Percentiles rank a stretch among this genome's conserved stretches.
Conservation (phyloP, 2,888 invertebrate species). For the Eupithecia pulchellata region DNA sequence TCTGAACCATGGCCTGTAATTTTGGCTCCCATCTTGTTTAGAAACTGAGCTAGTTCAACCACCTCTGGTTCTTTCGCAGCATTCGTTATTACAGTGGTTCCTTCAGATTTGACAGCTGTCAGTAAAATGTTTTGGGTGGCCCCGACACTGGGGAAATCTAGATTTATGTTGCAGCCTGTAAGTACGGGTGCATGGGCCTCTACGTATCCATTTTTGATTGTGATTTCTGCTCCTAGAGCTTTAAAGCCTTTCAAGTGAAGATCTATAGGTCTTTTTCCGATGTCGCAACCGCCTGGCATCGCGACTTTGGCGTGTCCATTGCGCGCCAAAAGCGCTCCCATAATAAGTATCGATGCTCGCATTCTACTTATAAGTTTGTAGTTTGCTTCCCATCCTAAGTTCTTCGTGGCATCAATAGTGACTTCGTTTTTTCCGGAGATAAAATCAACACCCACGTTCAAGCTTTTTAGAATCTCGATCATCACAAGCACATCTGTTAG, state of each 20-base stretch:
- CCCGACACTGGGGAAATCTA: slow-evolving; percentile 38
- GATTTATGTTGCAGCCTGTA: slow-evolving; percentile 17
- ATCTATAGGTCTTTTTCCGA: slow-evolving; percentile 37
- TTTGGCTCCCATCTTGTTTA: slow-evolving; percentile 41
- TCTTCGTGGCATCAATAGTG: slow-evolving; percentile 22
- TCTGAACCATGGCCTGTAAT: slow-evolving; percentile 34
- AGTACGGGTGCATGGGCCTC: slow-evolving; percentile 30
- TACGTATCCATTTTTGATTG: slow-evolving; percentile 18
- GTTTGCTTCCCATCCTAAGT: slow-evolving; percentile 7
- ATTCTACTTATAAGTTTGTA: slow-evolving; percentile 24
- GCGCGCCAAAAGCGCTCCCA: slow-evolving; percentile 35
- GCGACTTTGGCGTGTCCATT: slow-evolving; percentile 26
- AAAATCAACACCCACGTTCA: slow-evolving; percentile 30
- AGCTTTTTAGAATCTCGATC: slow-evolving; percentile 25
- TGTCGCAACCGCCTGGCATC: slow-evolving; percentile 36
- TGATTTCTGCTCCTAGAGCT: slow-evolving; percentile 31
- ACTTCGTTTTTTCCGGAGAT: slow-evolving; percentile 28
- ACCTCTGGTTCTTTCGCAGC: slow-evolving; percentile 42
- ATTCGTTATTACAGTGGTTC: slow-evolving; percentile 33
- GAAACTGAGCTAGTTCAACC: slow-evolving; percentile 31
- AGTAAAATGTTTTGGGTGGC: slow-evolving; percentile 41
- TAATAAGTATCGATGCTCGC: slow-evolving; percentile 32
- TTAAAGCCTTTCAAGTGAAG: slow-evolving; percentile 37
- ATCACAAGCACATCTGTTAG: slow-evolving; percentile 34
- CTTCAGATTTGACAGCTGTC: slow-evolving; percentile 39